Conservation (phyloP, 1,140 invertebrate genomes). For the Leguminivora glycinivorella region DNA sequence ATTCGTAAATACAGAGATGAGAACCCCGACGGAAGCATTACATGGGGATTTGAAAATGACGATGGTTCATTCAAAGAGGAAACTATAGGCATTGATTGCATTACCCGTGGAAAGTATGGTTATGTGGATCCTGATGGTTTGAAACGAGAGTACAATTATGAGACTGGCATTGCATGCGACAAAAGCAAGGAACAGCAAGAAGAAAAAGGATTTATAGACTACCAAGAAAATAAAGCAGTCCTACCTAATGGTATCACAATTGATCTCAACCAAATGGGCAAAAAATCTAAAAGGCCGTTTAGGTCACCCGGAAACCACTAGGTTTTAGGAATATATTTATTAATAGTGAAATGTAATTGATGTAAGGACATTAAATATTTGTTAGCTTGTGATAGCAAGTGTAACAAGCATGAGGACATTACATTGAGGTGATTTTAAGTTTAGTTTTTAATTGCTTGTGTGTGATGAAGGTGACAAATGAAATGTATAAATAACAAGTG, state of each 20-base stretch:
- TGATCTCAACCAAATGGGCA: constrained; percentile 84
- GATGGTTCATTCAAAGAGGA: constrained; percentile 90
- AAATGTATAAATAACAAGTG: constrained; percentile 40
- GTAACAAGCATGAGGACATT: constrained; percentile 19
- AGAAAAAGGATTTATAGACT: constrained; percentile 84
- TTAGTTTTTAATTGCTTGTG: constrained; percentile 30
- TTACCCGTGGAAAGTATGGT: constrained; percentile 90
- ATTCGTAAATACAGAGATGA: constrained; percentile 87
- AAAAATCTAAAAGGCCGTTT: constrained; percentile 83
- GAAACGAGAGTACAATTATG: constrained; percentile 85
- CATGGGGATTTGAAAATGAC: constrained; percentile 92
- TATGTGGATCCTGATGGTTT: constrained; percentile 90
- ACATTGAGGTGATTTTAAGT: background rate
- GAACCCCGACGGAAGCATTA: constrained; percentile 89
- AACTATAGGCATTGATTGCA: constrained; percentile 88
- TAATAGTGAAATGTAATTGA: constrained; percentile 67
- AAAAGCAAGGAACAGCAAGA: constrained; percentile 81
- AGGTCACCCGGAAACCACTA: constrained; percentile 67
- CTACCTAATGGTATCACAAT: constrained; percentile 85
- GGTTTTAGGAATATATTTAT: constrained; percentile 62
- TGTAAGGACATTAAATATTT: constrained; percentile 49
- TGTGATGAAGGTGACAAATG: constrained; percentile 30
- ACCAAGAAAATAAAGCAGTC: constrained; percentile 85
- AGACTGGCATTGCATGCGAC: constrained; percentile 85
- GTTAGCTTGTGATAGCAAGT: constrained; percentile 47